Evolutionary conservation across 2,888 invertebrate genomes (phyloP).

Genomic region (Tetropium fuscum): DNA sequence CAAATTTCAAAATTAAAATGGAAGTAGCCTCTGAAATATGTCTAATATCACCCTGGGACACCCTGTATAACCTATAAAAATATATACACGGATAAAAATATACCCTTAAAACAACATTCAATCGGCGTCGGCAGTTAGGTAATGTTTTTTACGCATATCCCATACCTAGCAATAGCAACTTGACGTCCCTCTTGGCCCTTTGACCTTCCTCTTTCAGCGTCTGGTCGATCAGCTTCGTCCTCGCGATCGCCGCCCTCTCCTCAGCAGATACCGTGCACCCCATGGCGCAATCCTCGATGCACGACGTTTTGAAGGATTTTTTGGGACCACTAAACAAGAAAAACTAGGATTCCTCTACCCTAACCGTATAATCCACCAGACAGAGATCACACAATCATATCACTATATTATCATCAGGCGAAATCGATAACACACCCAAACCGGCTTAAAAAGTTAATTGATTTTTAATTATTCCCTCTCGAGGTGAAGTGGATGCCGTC

Average conservation of each 20-base stretch:
- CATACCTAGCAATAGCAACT: conserved; percentile 95
- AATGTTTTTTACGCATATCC: too few species aligned
- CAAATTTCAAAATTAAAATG: too few species aligned
- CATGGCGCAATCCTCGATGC: conserved; percentile 72
- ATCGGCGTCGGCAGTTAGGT: too few species aligned
- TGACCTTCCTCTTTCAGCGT: conserved; percentile 98
- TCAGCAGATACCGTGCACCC: conserved; percentile 99
- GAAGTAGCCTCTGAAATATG: too few species aligned
- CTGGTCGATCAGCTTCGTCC: conserved; percentile 97
- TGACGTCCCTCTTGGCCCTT: conserved; percentile 99
- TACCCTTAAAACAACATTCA: too few species aligned
- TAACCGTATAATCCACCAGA: conserved; percentile 11
- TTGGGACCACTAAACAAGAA: conserved; percentile 25
- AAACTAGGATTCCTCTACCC: conserved; percentile 6
- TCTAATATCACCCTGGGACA: too few species aligned
- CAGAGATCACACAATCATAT: conserved; percentile 21
- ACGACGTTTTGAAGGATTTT: conserved; percentile 58
- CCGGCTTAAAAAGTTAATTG: background rate
- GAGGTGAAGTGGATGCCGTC: background rate
- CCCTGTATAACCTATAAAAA: too few species aligned
- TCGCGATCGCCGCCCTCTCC: conserved; percentile 97
- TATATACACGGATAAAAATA: too few species aligned
- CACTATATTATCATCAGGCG: conserved; percentile 11
- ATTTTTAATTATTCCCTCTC: background rate
- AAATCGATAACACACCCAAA: conserved; percentile 11